phyloP scores from a whole-genome alignment of 2,888 invertebrate genomes.

The Globia sparganii region DNA sequence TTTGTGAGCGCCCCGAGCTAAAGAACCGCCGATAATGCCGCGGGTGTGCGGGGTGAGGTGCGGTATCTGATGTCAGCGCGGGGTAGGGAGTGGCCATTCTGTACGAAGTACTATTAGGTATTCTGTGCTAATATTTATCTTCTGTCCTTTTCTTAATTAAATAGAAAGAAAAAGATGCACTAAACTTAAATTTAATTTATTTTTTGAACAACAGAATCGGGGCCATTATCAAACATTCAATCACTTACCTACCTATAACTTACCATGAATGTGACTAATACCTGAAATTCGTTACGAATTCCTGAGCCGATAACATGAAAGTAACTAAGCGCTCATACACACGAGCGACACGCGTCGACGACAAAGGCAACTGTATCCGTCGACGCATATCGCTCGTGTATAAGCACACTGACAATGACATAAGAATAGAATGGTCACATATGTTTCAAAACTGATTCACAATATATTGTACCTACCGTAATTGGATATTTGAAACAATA shows the following conservation, averaged over 20 bases:
- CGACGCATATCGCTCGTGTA: background rate
- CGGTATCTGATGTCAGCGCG: no score
- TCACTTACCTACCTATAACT: conserved; percentile 25
- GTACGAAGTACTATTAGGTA: no score
- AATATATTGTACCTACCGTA: conserved; percentile 12
- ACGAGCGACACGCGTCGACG: background rate
- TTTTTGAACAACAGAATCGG: no score
- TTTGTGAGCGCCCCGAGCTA: no score
- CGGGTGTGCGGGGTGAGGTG: no score
- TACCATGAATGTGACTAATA: conserved; percentile 50
- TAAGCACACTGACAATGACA: background rate
- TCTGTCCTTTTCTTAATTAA: no score
- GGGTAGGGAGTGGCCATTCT: no score
- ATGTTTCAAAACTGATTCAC: conserved; percentile 15
- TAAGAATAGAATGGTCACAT: conserved; percentile 10
- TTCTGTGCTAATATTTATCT: no score
- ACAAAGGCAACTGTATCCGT: background rate
- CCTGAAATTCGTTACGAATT: conserved; percentile 60
- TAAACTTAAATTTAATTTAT: no score
- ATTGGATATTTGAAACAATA: conserved; percentile 33
- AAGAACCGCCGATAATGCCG: no score
- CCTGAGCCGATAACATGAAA: conserved; percentile 41
- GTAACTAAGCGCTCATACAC: background rate
- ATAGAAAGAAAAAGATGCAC: no score
- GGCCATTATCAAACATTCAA: conserved; percentile 18